Base-by-base conservation (phyloP, 2,113 vertebrate species). In the Mungos mungo region DNA sequence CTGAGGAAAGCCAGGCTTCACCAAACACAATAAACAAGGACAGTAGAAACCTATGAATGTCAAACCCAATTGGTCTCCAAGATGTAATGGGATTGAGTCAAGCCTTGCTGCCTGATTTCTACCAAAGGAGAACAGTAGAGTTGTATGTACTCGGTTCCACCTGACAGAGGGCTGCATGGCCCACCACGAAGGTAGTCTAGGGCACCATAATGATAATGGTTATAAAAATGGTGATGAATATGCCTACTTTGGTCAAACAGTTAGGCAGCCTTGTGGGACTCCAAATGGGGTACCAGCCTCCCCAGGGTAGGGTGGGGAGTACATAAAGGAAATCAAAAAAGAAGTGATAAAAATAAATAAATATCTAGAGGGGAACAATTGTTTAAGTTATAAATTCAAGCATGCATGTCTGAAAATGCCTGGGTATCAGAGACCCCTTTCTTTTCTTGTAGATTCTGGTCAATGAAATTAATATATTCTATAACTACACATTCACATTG, bases 191-290 rank as follows among this genome's bases (percentile, higher is more conserved):
- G 13, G 31, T 1, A 19, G 14, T 12, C 31, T 8, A 29, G 38
- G 57, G 8, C 14, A 4, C 1, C 14, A 4, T 0, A 13, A 60
- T 0, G 23, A n/a, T 38, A 4, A 7, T 2, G 3, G 18, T 54
- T 21, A 72, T 13, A 13, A 33, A 93, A 47, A 5, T 33, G 23
- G 13, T 2, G 6, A 79, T 54, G 27, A 72, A 38, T 41, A 38
- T 2, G 23, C 10, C 71, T 65, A 27, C 45, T 71, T 54, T 52
- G 50, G 41, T 33, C 38, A 79, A 90, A 94, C 66, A 77, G 19
- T 5, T 33, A 71, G 60, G n/a, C 69, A 71, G 6, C 13, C 41
- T 57, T 33, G 10, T 4, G 63, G 66, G 35, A 82, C 23, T 21
- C 35, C 54, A 3, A n/a, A n/a, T 21, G 27, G 27, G 10, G 25